These are phyloP conservation scores for Apodemia zela DNA, from an alignment of 2,888 invertebrate genomes.

Conservation along the genomic window DNA sequence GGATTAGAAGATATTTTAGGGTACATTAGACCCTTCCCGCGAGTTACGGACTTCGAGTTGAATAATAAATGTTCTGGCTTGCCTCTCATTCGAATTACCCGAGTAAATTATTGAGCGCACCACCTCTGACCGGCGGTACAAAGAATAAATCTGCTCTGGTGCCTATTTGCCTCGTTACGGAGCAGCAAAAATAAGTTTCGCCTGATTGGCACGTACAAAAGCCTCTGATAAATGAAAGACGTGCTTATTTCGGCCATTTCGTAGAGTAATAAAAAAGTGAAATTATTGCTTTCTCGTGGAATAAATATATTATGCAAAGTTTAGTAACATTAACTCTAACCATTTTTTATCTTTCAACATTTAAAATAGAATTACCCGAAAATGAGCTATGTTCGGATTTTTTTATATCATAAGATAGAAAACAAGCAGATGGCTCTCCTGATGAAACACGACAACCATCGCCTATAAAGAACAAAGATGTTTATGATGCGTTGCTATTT, in stretches of 20 bases:
- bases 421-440: too few relatives aligned
- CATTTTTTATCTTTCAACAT: too few relatives aligned
- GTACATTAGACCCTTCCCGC: constrained; percentile 42
- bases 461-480: too few relatives aligned
- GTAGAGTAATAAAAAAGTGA: background rate
- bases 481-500: too few relatives aligned
- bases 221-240: constrained; percentile 11
- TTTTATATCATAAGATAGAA: too few relatives aligned
- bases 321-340: too few relatives aligned
- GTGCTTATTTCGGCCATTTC: constrained; percentile 1
- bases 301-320: too few relatives aligned
- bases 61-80: constrained; percentile 62
- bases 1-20: constrained; percentile 34
- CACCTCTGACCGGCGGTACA: constrained; percentile 47
- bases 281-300: background rate
- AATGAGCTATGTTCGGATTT: too few relatives aligned
- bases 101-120: constrained; percentile 68
- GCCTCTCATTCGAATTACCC: constrained; percentile 57
- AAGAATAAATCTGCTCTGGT: constrained; percentile 54
- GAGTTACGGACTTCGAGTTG: constrained; percentile 47
- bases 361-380: too few relatives aligned
- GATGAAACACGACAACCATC: too few relatives aligned
- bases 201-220: constrained; percentile 20
- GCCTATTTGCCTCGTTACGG: constrained; percentile 31
- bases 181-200: constrained; percentile 19